phyloP scores from a whole-genome alignment of 1,140 invertebrate genomes.

The Drosophila micromelanica region DNA sequence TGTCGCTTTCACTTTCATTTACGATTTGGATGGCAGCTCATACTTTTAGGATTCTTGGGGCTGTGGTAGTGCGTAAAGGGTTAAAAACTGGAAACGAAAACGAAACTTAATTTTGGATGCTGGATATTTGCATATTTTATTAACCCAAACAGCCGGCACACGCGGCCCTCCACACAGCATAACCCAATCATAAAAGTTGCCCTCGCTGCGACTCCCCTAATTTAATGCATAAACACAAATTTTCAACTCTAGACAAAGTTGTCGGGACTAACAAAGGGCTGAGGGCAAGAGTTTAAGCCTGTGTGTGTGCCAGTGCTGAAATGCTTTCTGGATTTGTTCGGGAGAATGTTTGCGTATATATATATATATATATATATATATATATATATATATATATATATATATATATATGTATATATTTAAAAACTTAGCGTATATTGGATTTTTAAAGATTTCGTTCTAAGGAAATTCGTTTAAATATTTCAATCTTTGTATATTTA shows the following conservation, averaged over 20 bases:
- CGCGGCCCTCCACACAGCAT: constrained; percentile 50
- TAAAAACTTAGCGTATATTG: constrained; percentile 30
- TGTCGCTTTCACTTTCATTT: constrained; percentile 23
- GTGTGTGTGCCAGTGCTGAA: constrained; percentile 15
- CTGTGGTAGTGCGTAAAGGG: constrained; percentile 34
- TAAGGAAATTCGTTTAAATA: neutral
- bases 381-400: constrained; percentile 49
- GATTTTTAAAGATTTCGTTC: neutral
- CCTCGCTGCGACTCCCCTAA: constrained; percentile 55
- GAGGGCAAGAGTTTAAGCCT: constrained; percentile 28
- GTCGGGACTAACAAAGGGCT: constrained; percentile 19
- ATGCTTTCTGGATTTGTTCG: constrained; percentile 43
- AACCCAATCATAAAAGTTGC: constrained; percentile 79
- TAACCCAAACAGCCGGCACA: constrained; percentile 72
- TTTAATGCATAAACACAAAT: constrained; percentile 79
- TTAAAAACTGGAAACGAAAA: constrained; percentile 40
- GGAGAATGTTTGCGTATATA: constrained; percentile 16
- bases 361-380: constrained; percentile 50
- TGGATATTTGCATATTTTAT: constrained; percentile 79
- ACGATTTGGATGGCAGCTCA: neutral
- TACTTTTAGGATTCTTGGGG: neutral
- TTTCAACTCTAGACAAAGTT: constrained; percentile 57
- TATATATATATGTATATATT: constrained; percentile 38
- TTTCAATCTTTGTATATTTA: too few species aligned
- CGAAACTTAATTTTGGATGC: constrained; percentile 75